Evolutionary conservation across 2,113 vertebrate species (phyloP), one percentile per base, ranked within the genome.

Genomic region (Pangasianodon gigas): DNA sequence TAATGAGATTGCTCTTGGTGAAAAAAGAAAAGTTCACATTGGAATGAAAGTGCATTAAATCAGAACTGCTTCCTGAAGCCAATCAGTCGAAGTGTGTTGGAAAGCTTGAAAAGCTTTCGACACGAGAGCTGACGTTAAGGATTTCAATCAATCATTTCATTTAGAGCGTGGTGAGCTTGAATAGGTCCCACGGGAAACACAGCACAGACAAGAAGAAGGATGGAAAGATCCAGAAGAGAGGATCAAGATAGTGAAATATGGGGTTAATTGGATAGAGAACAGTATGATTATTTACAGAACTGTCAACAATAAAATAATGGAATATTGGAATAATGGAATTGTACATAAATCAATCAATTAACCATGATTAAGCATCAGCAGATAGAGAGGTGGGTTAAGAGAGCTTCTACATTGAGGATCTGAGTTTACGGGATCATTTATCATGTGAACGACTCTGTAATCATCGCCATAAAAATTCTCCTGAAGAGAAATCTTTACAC

Each of bases 31-130:
- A 41, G 54, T 41, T 54, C 48, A 56, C 29, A 32, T 52, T 81
- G 29, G 52, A 83, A 52, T 56, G 80, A 79, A 58, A 10, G 46
- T 37, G 86, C 58, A 60, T 90, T 84, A 91, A 85, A 89, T 91
- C 84, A 79, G 84, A 80, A 79, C 54, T 21, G 62, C 87, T 11
- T 91, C 84, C 62, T 90, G 81, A 26, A 84, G 69, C 84, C 87
- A 88, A 91, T 91, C 89, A 90, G 82, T 9, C 4, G 44, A 79
- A 90, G 84, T 88, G 87, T 79, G 86, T n/a, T 46, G 90, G 87
- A 86, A 87, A n/a, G 86, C 86, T 32, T 51, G 90, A 85, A 82
- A 87, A 44, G 83, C 87, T 90, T 41, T 83, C 44, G 71, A 65
- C 65, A 83, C 62, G 77, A 54, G 81, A 71, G 14, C 86, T 46